Evolutionary conservation across 2,888 invertebrate genomes (phyloP).

Genomic region (Pecten maximus): DNA sequence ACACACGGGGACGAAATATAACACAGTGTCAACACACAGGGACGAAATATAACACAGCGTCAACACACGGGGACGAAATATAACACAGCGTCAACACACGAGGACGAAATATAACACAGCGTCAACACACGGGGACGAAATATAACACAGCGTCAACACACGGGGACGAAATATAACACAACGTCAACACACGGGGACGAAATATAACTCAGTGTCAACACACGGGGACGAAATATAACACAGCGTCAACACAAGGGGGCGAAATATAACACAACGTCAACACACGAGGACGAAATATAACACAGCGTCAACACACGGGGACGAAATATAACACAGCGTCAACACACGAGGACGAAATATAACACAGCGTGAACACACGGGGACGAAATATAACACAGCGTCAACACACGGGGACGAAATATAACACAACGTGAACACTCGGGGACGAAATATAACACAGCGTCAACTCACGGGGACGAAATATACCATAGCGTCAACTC

Average conservation of each 20-base stretch:
- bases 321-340: background rate
- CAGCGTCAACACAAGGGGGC: background rate
- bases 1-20: no score
- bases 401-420: background rate
- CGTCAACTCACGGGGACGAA: background rate
- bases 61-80: no score
- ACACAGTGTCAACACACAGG: no score
- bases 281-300: background rate
- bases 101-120: no score
- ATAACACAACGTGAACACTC: background rate
- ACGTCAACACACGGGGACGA: no score
- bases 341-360: background rate
- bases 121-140: no score
- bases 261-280: background rate
- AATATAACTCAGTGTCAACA: no score
- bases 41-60: no score
- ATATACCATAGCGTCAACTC: background rate
- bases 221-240: background rate
- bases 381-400: background rate
- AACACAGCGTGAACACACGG: background rate
- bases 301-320: background rate
- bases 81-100: no score
- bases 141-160: background rate
- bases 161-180: background rate
- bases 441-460: background rate